Conservation (phyloP, 2,888 invertebrate species). For the Melanargia galathea region DNA sequence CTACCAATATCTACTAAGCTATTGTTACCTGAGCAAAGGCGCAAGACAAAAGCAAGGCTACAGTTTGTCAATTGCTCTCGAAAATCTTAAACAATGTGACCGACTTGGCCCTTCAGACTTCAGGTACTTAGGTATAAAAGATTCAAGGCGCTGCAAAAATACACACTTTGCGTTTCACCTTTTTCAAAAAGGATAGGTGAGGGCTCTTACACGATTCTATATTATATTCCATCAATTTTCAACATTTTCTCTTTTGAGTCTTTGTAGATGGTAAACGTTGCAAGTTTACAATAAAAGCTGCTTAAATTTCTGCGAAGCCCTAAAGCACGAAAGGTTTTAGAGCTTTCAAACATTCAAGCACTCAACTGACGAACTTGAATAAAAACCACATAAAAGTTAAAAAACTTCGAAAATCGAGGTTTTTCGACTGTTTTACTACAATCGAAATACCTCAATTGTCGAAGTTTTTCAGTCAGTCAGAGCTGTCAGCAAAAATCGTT, state of each 20-base stretch:
- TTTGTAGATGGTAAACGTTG: constrained; percentile 5
- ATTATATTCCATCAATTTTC: constrained; percentile 9
- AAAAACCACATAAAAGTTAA: no score
- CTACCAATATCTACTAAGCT: not conserved
- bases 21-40: constrained; percentile 12
- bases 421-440: no score
- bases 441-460: no score
- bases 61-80: constrained; percentile 29
- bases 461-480: no score
- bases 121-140: constrained; percentile 32
- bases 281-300: constrained; percentile 1
- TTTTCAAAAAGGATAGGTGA: constrained; percentile 17
- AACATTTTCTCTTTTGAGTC: not conserved
- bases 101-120: constrained; percentile 20
- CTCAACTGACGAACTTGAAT: not conserved
- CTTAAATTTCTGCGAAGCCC: not conserved
- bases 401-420: no score
- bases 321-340: not conserved
- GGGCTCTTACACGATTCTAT: constrained; percentile 14
- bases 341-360: not conserved
- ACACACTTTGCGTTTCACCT: constrained; percentile 13
- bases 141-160: constrained; percentile 24
- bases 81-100: constrained; percentile 33
- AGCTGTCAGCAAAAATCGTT: no score
- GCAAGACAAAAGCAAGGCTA: constrained; percentile 15